Conservation (phyloP, 2,888 invertebrate species). For the Myopa testacea region DNA sequence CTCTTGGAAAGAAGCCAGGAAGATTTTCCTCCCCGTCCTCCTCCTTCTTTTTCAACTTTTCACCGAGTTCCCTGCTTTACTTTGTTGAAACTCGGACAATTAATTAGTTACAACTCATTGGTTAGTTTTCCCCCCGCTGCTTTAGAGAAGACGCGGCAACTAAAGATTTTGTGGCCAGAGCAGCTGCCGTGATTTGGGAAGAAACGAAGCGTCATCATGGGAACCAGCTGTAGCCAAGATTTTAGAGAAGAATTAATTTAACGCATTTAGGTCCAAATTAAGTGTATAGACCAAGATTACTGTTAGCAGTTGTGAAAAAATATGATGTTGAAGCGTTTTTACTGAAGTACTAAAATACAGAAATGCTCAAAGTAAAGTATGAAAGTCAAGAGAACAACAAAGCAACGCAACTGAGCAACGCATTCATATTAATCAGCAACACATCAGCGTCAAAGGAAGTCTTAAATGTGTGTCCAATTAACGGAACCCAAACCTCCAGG, state of each 20-base stretch:
- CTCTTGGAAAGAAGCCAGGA: background rate
- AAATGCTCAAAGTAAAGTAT: background rate
- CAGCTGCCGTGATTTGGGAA: background rate
- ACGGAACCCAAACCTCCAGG: too few species aligned
- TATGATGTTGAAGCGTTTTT: background rate
- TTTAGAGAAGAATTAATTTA: background rate
- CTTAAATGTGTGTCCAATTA: too few species aligned
- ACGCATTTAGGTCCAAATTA: background rate
- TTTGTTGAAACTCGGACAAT: conserved; percentile 18
- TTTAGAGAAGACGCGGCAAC: background rate
- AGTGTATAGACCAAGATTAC: too few species aligned
- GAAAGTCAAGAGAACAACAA: background rate
- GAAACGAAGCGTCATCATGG: conserved; percentile 8
- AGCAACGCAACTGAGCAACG: background rate
- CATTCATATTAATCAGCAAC: background rate
- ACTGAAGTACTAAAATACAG: background rate
- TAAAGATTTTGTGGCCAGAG: background rate
- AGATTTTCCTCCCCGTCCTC: background rate
- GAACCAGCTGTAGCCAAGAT: conserved; percentile 15
- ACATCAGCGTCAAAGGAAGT: background rate
- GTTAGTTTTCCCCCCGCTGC: background rate
- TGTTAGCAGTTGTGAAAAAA: too few species aligned
- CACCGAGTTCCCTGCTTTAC: background rate
- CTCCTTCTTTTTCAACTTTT: too few species aligned
- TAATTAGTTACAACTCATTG: conserved; percentile 32